These are phyloP conservation scores for Zelostemma sp. DNA, from an alignment of 1,140 invertebrate species.

Conservation along the genomic window DNA sequence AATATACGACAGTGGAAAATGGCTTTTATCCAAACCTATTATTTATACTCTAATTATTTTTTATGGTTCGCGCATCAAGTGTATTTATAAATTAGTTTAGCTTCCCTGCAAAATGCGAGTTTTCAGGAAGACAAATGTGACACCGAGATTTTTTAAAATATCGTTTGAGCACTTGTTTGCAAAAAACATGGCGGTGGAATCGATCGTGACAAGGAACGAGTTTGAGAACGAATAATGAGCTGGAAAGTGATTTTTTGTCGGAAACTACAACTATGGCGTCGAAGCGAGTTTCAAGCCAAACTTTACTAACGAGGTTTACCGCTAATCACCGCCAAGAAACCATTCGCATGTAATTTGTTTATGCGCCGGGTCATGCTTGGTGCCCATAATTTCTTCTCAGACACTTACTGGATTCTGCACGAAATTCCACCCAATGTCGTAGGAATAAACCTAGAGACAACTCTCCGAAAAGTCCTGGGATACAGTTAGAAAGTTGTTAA, in stretches of 20 bases:
- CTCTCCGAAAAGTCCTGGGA: too few species aligned
- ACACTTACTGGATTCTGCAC: constrained; percentile 15
- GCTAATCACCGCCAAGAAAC: constrained; percentile 64
- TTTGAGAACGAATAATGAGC: constrained; percentile 1
- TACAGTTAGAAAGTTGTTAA: too few species aligned
- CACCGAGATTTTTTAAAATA: constrained; percentile 10
- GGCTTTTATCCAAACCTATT: not conserved
- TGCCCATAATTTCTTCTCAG: constrained; percentile 54
- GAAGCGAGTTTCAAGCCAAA: constrained; percentile 36
- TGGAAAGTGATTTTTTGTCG: constrained; percentile 14
- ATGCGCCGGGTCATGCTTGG: constrained; percentile 55
- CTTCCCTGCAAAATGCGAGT: not conserved
- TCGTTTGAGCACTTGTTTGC: constrained; percentile 7
- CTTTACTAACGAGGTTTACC: constrained; percentile 63
- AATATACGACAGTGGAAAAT: constrained; percentile 1
- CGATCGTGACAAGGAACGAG: constrained; percentile 1
- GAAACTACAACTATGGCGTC: constrained; percentile 7
- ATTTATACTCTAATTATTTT: constrained; percentile 2
- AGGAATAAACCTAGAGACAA: constrained; percentile 12
- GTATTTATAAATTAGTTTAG: not conserved
- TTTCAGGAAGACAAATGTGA: not conserved
- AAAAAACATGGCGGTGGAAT: constrained; percentile 5
- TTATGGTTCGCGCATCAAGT: not conserved
- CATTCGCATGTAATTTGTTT: constrained; percentile 66
- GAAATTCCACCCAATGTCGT: constrained; percentile 28